phyloP scores from a whole-genome alignment of 2,113 vertebrate genomes.

The Chionodraco myersi region DNA sequence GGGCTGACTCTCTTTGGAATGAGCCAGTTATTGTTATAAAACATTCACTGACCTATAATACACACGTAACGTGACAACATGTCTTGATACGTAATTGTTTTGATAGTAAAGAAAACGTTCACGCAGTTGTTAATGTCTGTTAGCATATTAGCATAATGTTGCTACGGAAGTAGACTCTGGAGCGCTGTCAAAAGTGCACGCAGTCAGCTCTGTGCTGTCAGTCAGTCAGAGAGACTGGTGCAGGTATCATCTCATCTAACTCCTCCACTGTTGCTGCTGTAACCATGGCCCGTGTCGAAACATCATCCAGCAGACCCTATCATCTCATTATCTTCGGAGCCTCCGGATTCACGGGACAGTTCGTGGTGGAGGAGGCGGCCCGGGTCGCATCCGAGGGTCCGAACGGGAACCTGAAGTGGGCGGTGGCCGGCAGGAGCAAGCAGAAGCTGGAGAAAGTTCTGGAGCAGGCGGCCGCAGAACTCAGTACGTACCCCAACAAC shows the following conservation, averaged over 20 bases:
- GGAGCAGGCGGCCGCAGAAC: conserved; percentile 83
- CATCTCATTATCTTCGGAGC: conserved; percentile 92
- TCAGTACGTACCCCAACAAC: conserved; percentile 81
- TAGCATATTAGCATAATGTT: conserved; percentile 33
- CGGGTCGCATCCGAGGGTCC: conserved; percentile 83
- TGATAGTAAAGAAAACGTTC: neutral
- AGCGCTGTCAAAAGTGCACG: conserved; percentile 33
- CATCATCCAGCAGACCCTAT: conserved; percentile 80
- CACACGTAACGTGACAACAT: neutral
- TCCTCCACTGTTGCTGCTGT: neutral
- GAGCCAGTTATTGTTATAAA: neutral
- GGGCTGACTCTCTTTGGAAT: neutral
- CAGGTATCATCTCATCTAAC: neutral
- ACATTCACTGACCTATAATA: neutral
- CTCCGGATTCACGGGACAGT: conserved; percentile 95
- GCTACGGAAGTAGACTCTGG: conserved; percentile 65
- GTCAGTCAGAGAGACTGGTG: neutral
- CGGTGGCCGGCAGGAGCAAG: conserved; percentile 90
- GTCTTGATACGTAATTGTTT: neutral
- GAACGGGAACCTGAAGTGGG: conserved; percentile 85
- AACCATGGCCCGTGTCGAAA: conserved; percentile 73
- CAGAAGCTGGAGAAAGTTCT: conserved; percentile 89
- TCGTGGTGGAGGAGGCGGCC: conserved; percentile 91
- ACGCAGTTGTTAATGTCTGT: neutral
- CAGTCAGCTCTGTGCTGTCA: neutral